Percentiles rank a stretch among this genome's conserved stretches.
Conservation (phyloP, 2,113 vertebrate species). For the Nothocercus nigrocapillus region DNA sequence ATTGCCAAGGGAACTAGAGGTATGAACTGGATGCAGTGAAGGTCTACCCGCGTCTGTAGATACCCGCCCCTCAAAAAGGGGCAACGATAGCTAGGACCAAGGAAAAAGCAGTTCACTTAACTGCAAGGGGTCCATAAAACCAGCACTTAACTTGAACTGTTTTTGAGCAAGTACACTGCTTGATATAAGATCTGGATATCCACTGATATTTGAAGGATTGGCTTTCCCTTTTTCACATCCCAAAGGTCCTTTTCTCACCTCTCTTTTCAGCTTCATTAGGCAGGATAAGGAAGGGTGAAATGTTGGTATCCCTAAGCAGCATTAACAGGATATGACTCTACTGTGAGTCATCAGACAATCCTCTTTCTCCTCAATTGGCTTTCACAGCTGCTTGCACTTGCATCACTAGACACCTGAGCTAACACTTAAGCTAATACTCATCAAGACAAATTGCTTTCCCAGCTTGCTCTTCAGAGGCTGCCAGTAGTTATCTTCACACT, state of each 20-base stretch:
- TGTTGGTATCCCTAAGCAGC: neutral
- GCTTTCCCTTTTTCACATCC: neutral
- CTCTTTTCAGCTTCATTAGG: neutral
- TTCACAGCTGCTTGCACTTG: neutral
- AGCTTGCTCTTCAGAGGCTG: neutral
- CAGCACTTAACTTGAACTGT: neutral
- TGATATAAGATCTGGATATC: neutral
- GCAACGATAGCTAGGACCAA: neutral
- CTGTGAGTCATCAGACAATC: slow-evolving; percentile 13
- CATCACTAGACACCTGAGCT: neutral
- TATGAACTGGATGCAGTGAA: neutral
- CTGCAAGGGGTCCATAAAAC: neutral
- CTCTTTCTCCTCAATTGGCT: neutral
- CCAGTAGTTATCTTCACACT: neutral
- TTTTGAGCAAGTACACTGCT: neutral
- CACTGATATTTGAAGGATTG: neutral
- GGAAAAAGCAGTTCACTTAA: fast-evolving
- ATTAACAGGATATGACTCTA: neutral
- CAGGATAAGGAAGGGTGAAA: neutral
- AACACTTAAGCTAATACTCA: neutral
- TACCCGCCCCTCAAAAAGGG: neutral
- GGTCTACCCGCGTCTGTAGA: neutral
- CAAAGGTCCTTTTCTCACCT: neutral
- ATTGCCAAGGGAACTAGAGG: neutral
- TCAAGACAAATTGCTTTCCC: neutral